phyloP scores from a whole-genome alignment of 2,888 invertebrate species.

The Cataglyphis livida region DNA sequence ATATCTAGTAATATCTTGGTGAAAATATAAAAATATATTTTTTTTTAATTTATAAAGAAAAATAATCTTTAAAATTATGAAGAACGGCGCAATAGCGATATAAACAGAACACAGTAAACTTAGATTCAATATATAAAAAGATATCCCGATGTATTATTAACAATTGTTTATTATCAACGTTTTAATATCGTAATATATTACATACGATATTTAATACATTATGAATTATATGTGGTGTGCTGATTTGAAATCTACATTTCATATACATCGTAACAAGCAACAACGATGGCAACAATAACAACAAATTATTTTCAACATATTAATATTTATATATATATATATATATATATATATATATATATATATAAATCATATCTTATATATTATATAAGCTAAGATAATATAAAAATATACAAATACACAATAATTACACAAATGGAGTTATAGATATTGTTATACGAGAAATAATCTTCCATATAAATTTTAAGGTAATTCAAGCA shows the following conservation, averaged over 20 bases:
- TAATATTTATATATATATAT: background rate
- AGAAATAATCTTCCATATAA: background rate
- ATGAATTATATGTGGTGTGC: background rate
- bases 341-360: background rate
- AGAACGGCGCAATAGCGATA: background rate
- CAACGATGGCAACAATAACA: background rate
- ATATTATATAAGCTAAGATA: background rate
- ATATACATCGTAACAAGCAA: conserved; percentile 6
- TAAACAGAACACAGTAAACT: background rate
- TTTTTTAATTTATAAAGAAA: background rate
- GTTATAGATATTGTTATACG: background rate
- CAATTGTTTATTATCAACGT: conserved; percentile 35
- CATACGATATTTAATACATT: conserved; percentile 12
- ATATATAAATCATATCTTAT: background rate
- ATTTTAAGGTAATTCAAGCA: background rate
- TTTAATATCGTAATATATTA: conserved; percentile 25
- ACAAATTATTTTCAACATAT: conserved; percentile 25
- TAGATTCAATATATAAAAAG: conserved; percentile 20
- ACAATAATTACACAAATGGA: background rate
- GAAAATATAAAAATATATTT: background rate
- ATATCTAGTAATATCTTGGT: background rate
- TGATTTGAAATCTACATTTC: conserved; percentile 38
- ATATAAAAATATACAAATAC: background rate
- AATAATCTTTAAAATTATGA: background rate
- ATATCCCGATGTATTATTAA: conserved; percentile 25